These are phyloP conservation scores for Pituophis catenifer DNA, from an alignment of 2,113 vertebrate species.

Conservation along the genomic window DNA sequence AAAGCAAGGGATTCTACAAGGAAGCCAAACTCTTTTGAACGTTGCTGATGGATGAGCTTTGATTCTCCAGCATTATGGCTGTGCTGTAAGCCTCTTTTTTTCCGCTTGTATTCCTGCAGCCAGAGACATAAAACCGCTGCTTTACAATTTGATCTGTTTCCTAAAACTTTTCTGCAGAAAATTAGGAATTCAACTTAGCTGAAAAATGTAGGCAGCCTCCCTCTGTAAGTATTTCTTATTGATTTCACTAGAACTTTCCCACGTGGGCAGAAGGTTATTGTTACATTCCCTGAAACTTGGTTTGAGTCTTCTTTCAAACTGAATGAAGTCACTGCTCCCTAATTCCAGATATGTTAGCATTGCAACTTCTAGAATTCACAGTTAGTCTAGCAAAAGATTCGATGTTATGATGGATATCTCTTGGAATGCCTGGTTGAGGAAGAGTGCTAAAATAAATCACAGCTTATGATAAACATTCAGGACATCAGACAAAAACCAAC, in stretches of 20 bases:
- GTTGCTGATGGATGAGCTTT: slow-evolving; percentile 19
- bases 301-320: not conserved
- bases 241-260: not conserved
- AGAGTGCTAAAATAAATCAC: not conserved
- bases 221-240: not conserved
- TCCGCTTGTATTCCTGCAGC: not conserved
- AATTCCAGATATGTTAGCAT: not conserved
- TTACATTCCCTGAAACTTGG: not conserved
- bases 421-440: not conserved
- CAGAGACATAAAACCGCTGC: slow-evolving; percentile 27
- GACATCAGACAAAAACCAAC: not conserved
- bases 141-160: slow-evolving; percentile 15
- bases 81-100: slow-evolving; percentile 1
- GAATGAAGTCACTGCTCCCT: not conserved
- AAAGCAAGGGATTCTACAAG: slow-evolving; percentile 13
- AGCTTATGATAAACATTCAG: not conserved
- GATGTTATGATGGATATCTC: not conserved
- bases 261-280: not conserved
- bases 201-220: slow-evolving; percentile 24
- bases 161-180: slow-evolving; percentile 28
- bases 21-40: slow-evolving; percentile 29
- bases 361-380: not conserved
- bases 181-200: slow-evolving; percentile 24
- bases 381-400: not conserved
- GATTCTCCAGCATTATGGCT: slow-evolving; percentile 33